A percentile compares a stretch with the other conserved stretches of the same genome.
Conservation (phyloP, 2,888 invertebrate genomes). For the Heliconius erato region DNA sequence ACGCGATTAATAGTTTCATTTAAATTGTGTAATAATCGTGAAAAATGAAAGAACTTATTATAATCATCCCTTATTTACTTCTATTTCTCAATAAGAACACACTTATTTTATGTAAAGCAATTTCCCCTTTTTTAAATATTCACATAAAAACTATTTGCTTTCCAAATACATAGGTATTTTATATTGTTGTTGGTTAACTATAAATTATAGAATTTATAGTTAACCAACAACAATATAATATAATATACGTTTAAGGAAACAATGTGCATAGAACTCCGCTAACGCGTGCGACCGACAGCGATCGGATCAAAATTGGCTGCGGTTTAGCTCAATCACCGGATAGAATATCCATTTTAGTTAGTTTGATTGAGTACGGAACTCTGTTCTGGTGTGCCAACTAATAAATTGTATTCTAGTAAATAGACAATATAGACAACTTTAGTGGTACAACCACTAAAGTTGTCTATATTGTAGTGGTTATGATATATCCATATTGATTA, state of each 20-base stretch:
- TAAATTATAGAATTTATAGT: not conserved
- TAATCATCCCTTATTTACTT: too few relatives aligned
- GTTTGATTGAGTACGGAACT: constrained; percentile 39
- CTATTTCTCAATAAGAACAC: too few relatives aligned
- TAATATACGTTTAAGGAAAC: constrained; percentile 1
- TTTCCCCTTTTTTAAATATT: too few relatives aligned
- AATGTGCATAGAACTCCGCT: constrained; percentile 24
- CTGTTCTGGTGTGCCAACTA: constrained; percentile 26
- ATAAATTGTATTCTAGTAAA: constrained; percentile 35
- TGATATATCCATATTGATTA: not conserved
- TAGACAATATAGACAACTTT: not conserved
- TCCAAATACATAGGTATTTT: too few relatives aligned
- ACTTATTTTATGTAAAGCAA: too few relatives aligned
- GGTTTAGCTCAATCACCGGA: constrained; percentile 44
- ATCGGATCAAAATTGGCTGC: constrained; percentile 43
- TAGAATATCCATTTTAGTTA: constrained; percentile 43
- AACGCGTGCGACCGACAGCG: constrained; percentile 33
- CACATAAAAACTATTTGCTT: too few relatives aligned
- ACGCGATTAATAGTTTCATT: too few relatives aligned
- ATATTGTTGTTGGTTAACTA: too few relatives aligned
- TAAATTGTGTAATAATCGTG: too few relatives aligned
- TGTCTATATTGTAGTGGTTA: not conserved
- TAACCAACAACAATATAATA: not conserved
- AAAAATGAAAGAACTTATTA: too few relatives aligned
- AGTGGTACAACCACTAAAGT: too few relatives aligned